A percentile compares a stretch with the other conserved stretches of the same genome.
These are phyloP conservation scores for Dinomys branickii DNA, from an alignment of 2,113 vertebrate species.

Conservation along the genomic window DNA sequence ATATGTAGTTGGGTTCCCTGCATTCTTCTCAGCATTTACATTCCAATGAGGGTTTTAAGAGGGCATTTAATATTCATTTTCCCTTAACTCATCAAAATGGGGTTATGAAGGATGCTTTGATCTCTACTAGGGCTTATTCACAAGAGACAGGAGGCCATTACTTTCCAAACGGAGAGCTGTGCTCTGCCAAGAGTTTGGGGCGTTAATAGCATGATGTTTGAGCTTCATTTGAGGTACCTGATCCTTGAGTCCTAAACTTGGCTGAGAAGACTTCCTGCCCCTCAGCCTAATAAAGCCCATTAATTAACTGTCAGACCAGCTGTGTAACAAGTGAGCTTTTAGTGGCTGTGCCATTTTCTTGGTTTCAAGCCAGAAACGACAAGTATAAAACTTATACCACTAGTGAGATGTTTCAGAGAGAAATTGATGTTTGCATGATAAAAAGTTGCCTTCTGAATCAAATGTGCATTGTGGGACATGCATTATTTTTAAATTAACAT, in stretches of 20 bases:
- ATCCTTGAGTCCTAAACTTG: constrained; percentile 40
- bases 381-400: constrained; percentile 3
- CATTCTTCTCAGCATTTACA: constrained; percentile 10
- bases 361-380: constrained; percentile 62
- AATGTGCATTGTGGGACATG: neutral
- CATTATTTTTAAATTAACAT: neutral
- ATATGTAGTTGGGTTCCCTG: neutral
- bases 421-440: constrained; percentile 1
- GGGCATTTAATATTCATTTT: constrained; percentile 74
- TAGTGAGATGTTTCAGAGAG: constrained; percentile 35
- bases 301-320: constrained; percentile 67
- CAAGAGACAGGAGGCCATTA: constrained; percentile 26
- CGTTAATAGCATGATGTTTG: neutral
- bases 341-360: constrained; percentile 63
- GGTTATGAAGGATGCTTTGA: constrained; percentile 66
- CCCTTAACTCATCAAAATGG: constrained; percentile 69
- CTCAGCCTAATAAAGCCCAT: constrained; percentile 60
- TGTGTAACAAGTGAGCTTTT: constrained; percentile 57
- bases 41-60: constrained; percentile 54
- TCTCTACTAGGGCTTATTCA: constrained; percentile 58
- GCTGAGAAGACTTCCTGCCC: constrained; percentile 31
- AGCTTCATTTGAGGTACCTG: neutral
- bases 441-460: constrained; percentile 17
- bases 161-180: constrained; percentile 45
- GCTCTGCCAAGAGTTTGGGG: constrained; percentile 41